These are phyloP conservation scores for Pinctada fucata DNA, from an alignment of 2,888 invertebrate species.

Conservation along the genomic window DNA sequence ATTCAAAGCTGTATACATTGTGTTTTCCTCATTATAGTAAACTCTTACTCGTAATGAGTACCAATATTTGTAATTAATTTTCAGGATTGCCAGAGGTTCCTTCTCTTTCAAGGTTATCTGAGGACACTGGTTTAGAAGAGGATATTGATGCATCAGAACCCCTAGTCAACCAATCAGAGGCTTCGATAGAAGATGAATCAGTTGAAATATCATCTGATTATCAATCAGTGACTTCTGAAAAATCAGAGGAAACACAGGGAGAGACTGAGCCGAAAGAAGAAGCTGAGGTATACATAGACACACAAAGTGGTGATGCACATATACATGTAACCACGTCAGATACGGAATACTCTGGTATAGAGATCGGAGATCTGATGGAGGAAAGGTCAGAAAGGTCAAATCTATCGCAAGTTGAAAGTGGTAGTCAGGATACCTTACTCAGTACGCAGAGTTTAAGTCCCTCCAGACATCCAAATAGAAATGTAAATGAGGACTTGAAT, in stretches of 20 bases:
- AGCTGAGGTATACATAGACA: conserved; percentile 32
- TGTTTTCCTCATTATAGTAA: no score
- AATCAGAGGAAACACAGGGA: conserved; percentile 2
- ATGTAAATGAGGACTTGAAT: conserved; percentile 67
- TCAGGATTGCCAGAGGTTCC: conserved; percentile 51
- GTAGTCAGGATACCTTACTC: conserved; percentile 70
- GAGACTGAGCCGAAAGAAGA: conserved; percentile 16
- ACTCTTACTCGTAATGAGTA: no score
- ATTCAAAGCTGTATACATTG: no score
- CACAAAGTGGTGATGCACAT: conserved; percentile 41
- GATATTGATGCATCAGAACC: conserved; percentile 66
- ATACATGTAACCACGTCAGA: conserved; percentile 60
- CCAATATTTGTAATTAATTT: conserved; percentile 1
- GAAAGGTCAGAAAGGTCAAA: conserved; percentile 68
- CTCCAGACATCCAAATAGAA: conserved; percentile 45
- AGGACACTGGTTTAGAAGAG: conserved; percentile 74
- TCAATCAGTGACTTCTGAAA: conserved; percentile 33
- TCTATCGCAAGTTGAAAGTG: conserved; percentile 63
- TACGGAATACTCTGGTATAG: conserved; percentile 71
- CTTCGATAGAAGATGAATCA: conserved; percentile 16
- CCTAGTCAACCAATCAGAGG: conserved; percentile 25
- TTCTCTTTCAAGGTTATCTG: conserved; percentile 60
- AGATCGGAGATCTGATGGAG: conserved; percentile 71
- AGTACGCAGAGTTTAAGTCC: conserved; percentile 70
- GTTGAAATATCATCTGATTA: conserved; percentile 39